phyloP scores from a whole-genome alignment of 2,888 invertebrate species.

The Hypsopygia costalis region DNA sequence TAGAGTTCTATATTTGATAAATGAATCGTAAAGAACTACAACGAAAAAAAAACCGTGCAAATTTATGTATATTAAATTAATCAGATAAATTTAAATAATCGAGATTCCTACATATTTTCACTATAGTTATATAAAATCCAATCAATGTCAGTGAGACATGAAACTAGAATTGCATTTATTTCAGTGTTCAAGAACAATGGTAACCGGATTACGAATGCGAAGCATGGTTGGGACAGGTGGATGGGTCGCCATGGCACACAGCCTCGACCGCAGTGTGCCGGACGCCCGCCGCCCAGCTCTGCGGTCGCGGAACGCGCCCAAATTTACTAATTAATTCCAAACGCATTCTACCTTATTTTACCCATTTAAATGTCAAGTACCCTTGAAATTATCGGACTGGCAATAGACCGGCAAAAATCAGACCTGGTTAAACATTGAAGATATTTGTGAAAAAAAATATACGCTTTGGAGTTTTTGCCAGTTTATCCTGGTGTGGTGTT shows the following conservation, averaged over 20 bases:
- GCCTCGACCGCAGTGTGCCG: conserved; percentile 35
- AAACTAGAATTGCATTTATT: conserved; percentile 33
- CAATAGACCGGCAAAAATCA: too few relatives aligned
- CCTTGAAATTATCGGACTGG: background rate
- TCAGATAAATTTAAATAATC: too few relatives aligned
- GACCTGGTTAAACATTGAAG: too few relatives aligned
- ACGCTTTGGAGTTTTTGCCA: too few relatives aligned
- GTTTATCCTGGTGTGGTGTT: too few relatives aligned
- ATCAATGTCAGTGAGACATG: background rate
- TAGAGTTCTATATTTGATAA: too few relatives aligned
- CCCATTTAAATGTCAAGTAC: conserved; percentile 10
- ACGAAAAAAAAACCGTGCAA: too few relatives aligned
- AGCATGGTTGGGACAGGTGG: conserved; percentile 52
- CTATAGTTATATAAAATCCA: too few relatives aligned
- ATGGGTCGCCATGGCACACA: conserved; percentile 29
- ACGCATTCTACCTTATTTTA: conserved; percentile 22
- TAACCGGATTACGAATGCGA: conserved; percentile 51
- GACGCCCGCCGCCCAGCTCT: conserved; percentile 28
- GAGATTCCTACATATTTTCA: too few relatives aligned
- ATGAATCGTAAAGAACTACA: too few relatives aligned
- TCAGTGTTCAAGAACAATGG: conserved; percentile 40
- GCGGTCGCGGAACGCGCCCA: conserved; percentile 46
- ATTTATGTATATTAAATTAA: too few relatives aligned
- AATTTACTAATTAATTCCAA: conserved; percentile 63
- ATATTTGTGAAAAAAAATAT: too few relatives aligned